These are phyloP conservation scores for Phyllostomus hastatus DNA, from an alignment of 2,113 vertebrate species.

Conservation along the genomic window DNA sequence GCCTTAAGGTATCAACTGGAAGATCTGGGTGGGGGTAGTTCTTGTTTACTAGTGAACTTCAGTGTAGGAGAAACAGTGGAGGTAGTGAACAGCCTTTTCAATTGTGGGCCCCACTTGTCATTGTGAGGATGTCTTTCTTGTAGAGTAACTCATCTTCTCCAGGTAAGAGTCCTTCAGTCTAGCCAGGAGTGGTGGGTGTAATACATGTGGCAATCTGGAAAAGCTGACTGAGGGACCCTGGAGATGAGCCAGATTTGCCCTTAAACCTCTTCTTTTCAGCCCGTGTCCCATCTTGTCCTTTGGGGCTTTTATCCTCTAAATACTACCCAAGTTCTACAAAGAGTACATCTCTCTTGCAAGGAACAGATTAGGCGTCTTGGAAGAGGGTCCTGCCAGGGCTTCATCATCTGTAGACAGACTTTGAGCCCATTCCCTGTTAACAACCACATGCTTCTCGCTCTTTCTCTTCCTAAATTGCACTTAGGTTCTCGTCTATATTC, in stretches of 20 bases:
- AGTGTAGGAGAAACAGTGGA: neutral
- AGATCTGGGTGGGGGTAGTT: neutral
- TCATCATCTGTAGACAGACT: neutral
- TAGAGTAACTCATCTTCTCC: neutral
- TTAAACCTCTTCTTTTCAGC: neutral
- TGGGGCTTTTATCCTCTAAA: neutral
- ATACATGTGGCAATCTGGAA: neutral
- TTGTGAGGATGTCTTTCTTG: neutral
- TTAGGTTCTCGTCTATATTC: neutral
- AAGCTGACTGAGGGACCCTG: neutral
- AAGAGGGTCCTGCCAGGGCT: neutral
- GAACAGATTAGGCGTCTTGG: neutral
- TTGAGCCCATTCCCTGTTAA: neutral
- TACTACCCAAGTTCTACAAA: neutral
- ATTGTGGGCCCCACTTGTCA: neutral
- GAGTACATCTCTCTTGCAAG: neutral
- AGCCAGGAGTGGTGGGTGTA: neutral
- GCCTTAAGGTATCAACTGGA: neutral
- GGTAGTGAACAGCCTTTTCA: neutral
- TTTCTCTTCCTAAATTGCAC: neutral
- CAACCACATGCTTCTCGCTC: neutral
- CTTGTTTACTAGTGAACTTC: neutral
- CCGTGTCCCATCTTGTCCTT: neutral
- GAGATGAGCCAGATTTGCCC: neutral
- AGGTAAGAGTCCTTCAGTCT: neutral